A percentile compares a stretch with the other conserved stretches of the same genome.
Conservation (phyloP, 2,888 invertebrate species). For the Tipula lateralis region DNA sequence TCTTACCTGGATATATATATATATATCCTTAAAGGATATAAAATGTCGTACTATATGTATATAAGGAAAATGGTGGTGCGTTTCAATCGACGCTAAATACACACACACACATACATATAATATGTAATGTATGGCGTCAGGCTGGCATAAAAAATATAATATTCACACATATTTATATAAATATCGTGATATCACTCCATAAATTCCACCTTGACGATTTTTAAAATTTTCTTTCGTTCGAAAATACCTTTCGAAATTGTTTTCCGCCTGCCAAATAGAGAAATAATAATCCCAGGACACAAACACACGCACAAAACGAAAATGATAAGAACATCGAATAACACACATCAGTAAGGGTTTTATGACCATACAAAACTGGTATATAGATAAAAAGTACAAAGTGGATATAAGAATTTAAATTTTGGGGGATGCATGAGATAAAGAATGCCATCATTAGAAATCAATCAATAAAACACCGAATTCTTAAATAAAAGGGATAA, state of each 20-base stretch:
- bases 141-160: not conserved
- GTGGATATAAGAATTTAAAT: not conserved
- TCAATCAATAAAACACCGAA: not conserved
- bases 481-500: not conserved
- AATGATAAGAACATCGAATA: not conserved
- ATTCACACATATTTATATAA: not conserved
- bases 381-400: not conserved
- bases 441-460: not conserved
- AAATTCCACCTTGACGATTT: slow-evolving; percentile 1
- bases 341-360: not conserved
- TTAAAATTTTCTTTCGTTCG: not conserved
- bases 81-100: not conserved
- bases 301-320: not conserved
- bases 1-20: not conserved
- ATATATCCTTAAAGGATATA: too few relatives aligned
- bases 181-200: slow-evolving; percentile 19
- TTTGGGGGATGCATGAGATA: not conserved
- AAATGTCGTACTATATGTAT: too few relatives aligned
- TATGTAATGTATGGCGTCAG: not conserved
- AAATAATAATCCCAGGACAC: not conserved
- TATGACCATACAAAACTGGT: not conserved
- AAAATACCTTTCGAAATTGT: not conserved
- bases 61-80: not conserved
- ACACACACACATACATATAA: not conserved
- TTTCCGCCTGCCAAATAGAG: not conserved